Evolutionary conservation across 2,797 vertebrate species (phyloP), one percentile per base, ranked within the genome.

Genomic region (Microctenopoma lineatum): DNA sequence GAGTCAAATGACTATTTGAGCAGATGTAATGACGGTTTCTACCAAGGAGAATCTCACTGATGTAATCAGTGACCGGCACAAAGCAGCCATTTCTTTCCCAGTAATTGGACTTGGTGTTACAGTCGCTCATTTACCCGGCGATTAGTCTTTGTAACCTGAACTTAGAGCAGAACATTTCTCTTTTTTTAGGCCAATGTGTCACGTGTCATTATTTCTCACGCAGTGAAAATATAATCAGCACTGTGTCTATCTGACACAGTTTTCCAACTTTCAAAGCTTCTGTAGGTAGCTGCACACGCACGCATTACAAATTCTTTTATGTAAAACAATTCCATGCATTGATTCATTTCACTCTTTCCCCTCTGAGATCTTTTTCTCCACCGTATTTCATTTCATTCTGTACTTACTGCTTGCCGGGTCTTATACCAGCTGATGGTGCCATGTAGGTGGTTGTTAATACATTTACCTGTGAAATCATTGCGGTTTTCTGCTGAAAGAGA

Each of bases 1-100:
- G 75, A 90, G 87, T 68, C 27, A 83, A 87, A 89, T 87, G 68
- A 84, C 73, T 54, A 80, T 77, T 77, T 52, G 66, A 78, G 85
- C 81, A 87, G 87, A 90, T 90, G 87, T 89, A 86, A 88, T 87
- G 90, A 90, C 84, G 90, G 84, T 75, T 59, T 57, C 77, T 58
- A 67, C 84, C 51, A 82, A 78, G 71, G 81, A 88, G 76, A 86
- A 90, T 91, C 83, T 81, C 76, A 87, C 87, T 90, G 89, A 92
- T 91, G 89, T 87, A 87, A 91, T 91, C 86, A 88, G 84, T n/a
- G 75, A 77, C 84, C 47, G 73, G 73, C 87, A 87, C 84, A 87
- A 90, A 90, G 81, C 73, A 38, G 71, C 63, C 66, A 82, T 86
- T 87, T 91, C 66, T 83, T 79, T 72, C 63, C 77, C 59, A 78